phyloP scores from a whole-genome alignment of 2,888 invertebrate genomes.

The Anticlea derivata region DNA sequence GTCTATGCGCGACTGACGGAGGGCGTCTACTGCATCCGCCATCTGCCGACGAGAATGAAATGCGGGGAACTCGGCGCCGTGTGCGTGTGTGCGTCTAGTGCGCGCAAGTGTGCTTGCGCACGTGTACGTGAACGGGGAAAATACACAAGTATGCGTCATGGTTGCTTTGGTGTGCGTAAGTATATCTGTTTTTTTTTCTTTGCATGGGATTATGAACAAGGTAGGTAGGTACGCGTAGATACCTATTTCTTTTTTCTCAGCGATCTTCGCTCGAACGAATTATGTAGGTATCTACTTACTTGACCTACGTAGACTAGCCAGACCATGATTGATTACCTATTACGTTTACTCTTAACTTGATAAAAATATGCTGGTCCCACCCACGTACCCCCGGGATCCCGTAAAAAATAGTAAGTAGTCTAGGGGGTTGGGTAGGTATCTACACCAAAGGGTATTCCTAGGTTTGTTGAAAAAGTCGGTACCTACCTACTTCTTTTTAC shows the following conservation, averaged over 20 bases:
- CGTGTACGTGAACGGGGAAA: conserved; percentile 54
- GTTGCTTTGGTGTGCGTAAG: conserved; percentile 61
- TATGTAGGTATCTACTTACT: no score
- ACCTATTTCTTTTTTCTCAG: conserved; percentile 60
- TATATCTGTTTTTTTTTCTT: conserved; percentile 69
- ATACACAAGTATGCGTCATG: conserved; percentile 60
- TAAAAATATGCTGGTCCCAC: not conserved
- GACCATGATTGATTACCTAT: conserved; percentile 29
- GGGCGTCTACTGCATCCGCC: conserved; percentile 82
- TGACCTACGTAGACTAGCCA: conserved; percentile 34
- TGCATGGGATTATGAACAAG: conserved; percentile 72
- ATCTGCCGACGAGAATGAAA: conserved; percentile 83
- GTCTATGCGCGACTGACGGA: conserved; percentile 82
- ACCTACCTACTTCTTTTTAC: no score
- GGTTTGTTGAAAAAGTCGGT: no score
- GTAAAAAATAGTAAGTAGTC: no score
- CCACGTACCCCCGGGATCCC: not conserved
- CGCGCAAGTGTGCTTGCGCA: conserved; percentile 49
- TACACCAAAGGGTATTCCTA: no score
- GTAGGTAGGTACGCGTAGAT: no score
- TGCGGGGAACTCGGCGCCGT: conserved; percentile 69
- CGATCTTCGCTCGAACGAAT: conserved; percentile 57
- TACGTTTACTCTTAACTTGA: conserved; percentile 28
- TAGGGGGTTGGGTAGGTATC: not conserved
- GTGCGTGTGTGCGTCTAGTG: conserved; percentile 54